Base-by-base conservation (phyloP, 2,888 invertebrate genomes). In the Folsomia manolachei region DNA sequence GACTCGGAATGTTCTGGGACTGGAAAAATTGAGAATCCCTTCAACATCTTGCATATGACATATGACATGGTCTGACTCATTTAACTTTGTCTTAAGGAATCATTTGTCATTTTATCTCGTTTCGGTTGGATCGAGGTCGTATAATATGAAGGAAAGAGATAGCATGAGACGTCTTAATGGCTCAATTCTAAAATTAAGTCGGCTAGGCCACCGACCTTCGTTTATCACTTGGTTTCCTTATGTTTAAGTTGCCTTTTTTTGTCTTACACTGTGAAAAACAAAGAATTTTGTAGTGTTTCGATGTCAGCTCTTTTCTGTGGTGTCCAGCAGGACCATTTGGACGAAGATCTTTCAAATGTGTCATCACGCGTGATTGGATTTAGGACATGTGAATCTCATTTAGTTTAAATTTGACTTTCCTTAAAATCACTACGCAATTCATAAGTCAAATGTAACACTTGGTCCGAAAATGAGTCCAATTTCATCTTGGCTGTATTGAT, bases 131-230 rank as follows among this genome's bases (percentile, higher is more conserved):
- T 39, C 7, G 39, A 39, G 39, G 39, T 39, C 39, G 39, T 14
- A 39, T 39, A 14, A n/a, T n/a, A n/a, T n/a, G n/a, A n/a, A n/a
- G n/a, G n/a, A n/a, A 9, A 14, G 39, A 14, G 39, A 39, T 39
- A 14, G 14, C 39, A 39, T 39, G 14, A 39, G 39, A 9, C 4
- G 39, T 39, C 14, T 39, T 9, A 39, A 39, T 39, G 39, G 39
- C 14, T 39, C 14, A 4, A 39, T 39, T 39, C 39, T 39, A 39
- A 39, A 39, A 39, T 39, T 39, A 56, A 56, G 56, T 19, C 18
- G n/a, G n/a, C n/a, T n/a, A 56, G 56, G 56, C 4, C 56, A 56
- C 56, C 56, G 56, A 56, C 56, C 56, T n/a, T 14, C 56, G 39
- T 14, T 39, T 39, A 39, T 39, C 39, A 39, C 39, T 39, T 39